A percentile compares a stretch with the other conserved stretches of the same genome.
Evolutionary conservation across 37 sponge, comb jelly and placozoan genomes (phyloP).

Genomic region (Axinella damicornis): DNA sequence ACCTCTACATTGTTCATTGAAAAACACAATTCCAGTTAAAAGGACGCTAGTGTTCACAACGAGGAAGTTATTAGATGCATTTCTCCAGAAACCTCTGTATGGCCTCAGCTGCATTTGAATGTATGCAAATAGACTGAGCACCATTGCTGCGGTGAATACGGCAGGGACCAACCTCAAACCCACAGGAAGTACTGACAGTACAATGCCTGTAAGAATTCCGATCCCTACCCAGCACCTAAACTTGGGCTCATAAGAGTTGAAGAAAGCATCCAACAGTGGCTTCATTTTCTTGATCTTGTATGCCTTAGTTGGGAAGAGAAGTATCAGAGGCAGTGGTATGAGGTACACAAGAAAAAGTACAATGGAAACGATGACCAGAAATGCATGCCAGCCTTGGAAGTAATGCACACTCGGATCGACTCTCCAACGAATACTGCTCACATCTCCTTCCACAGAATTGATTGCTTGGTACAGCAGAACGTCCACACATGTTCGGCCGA

Average conservation of each 20-base stretch:
- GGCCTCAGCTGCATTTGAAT: conserved; percentile 25
- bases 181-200: too few relatives aligned
- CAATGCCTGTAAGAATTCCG: conserved; percentile 40
- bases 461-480: neutral
- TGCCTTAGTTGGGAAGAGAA: conserved; percentile 22
- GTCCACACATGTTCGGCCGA: conserved; percentile 28
- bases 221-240: conserved; percentile 67
- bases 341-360: conserved; percentile 18
- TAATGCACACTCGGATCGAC: conserved; percentile 40
- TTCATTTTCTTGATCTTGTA: conserved; percentile 8
- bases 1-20: too few relatives aligned
- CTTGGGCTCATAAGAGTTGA: conserved; percentile 30
- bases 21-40: neutral
- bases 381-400: conserved; percentile 29
- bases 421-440: conserved; percentile 14
- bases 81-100: conserved; percentile 3
- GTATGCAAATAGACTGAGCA: neutral
- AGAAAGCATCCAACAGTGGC: conserved; percentile 60
- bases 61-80: conserved; percentile 34
- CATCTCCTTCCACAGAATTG: neutral
- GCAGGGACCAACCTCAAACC: too few relatives aligned
- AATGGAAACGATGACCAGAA: conserved; percentile 26
- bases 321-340: conserved; percentile 32
- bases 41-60: conserved; percentile 10
- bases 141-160: neutral